Evolutionary conservation across 2,888 invertebrate genomes (phyloP).

Genomic region (Diadegma fenestrale): DNA sequence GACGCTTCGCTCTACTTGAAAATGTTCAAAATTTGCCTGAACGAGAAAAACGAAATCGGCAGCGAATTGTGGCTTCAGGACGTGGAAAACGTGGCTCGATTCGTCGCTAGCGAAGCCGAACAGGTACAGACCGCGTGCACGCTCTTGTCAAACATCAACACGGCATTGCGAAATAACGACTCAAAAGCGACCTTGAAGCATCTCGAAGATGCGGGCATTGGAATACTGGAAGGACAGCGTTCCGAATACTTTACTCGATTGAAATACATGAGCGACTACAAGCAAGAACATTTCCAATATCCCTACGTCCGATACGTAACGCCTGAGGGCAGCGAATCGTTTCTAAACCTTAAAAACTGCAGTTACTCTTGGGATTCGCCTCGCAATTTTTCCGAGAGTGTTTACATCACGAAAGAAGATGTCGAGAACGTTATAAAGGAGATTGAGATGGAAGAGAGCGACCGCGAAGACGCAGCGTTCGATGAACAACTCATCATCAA

Average conservation of each 20-base stretch:
- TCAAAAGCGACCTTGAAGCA: slow-evolving; percentile 73
- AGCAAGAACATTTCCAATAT: slow-evolving; percentile 72
- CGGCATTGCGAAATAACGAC: slow-evolving; percentile 75
- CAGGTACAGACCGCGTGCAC: slow-evolving; percentile 84
- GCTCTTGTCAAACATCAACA: slow-evolving; percentile 78
- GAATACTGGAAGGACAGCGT: slow-evolving; percentile 73
- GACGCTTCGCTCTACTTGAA: slow-evolving; percentile 86
- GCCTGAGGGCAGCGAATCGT: slow-evolving; percentile 76
- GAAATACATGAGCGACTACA: slow-evolving; percentile 70
- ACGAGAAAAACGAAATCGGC: slow-evolving; percentile 85
- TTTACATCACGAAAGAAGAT: slow-evolving; percentile 78
- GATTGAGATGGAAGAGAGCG: slow-evolving; percentile 61
- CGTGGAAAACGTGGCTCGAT: slow-evolving; percentile 85
- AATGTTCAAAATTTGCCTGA: slow-evolving; percentile 85
- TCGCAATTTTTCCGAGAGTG: slow-evolving; percentile 74
- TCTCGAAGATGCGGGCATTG: slow-evolving; percentile 74
- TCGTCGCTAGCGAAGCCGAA: slow-evolving; percentile 85
- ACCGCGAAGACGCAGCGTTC: slow-evolving; percentile 72
- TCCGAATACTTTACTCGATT: slow-evolving; percentile 75
- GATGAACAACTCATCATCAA: slow-evolving; percentile 85
- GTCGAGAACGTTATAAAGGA: slow-evolving; percentile 74
- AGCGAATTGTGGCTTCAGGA: slow-evolving; percentile 88
- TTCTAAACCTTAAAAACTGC: slow-evolving; percentile 76
- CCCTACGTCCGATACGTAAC: slow-evolving; percentile 78
- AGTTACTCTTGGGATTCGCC: slow-evolving; percentile 81